Conservation (phyloP, 2,113 vertebrate species). For the Catagonus wagneri region DNA sequence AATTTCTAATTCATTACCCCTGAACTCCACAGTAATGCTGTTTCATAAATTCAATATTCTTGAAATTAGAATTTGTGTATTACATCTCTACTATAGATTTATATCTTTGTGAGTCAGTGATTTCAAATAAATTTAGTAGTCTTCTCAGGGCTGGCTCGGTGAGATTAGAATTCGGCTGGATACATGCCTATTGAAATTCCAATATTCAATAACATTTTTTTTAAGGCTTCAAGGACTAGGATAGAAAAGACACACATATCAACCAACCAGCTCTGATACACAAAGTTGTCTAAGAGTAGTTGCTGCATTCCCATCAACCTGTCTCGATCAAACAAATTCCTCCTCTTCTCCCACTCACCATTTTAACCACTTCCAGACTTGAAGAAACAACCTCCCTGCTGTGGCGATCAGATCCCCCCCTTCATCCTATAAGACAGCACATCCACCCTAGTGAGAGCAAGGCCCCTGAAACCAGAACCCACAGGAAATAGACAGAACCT, state of each 20-base stretch:
- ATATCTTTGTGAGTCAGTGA: neutral
- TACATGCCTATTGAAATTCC: constrained; percentile 9
- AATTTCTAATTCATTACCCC: constrained; percentile 4
- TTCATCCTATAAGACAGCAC: neutral
- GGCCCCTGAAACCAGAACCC: neutral
- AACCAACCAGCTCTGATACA: neutral
- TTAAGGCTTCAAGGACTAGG: neutral
- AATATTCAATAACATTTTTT: constrained; percentile 3
- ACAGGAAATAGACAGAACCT: neutral
- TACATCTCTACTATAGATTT: neutral
- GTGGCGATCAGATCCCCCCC: neutral
- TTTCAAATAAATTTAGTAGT: constrained; percentile 56
- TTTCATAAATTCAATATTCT: neutral
- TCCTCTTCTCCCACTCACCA: neutral
- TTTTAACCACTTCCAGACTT: neutral
- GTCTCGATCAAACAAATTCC: constrained; percentile 30
- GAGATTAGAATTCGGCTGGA: constrained; percentile 41
- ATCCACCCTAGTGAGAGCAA: neutral
- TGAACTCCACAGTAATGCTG: neutral
- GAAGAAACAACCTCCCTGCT: neutral
- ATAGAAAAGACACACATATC: neutral
- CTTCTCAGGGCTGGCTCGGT: neutral
- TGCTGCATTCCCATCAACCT: constrained; percentile 34
- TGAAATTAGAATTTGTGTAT: constrained; percentile 36
- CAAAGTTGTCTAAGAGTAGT: neutral